These are phyloP conservation scores for Pimephales promelas DNA, from an alignment of 2,113 vertebrate species.

Conservation along the genomic window DNA sequence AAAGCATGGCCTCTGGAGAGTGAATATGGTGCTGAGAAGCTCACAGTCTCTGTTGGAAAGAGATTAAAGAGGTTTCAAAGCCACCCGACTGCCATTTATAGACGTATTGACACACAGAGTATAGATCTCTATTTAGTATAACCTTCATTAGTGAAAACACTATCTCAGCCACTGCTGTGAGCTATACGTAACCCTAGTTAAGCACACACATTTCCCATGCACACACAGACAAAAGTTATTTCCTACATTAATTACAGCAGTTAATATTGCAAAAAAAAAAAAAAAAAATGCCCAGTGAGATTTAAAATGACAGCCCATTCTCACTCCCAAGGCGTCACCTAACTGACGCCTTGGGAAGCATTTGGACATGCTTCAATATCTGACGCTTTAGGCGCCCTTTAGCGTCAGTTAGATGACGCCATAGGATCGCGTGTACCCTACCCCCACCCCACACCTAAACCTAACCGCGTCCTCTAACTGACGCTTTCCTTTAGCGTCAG, in stretches of 20 bases:
- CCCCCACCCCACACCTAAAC: no score
- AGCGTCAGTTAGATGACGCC: no score
- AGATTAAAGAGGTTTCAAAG: conserved; percentile 42
- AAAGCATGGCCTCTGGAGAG: neutral
- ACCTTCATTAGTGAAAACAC: conserved; percentile 38
- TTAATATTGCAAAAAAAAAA: neutral
- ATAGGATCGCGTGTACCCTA: no score
- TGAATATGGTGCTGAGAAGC: neutral
- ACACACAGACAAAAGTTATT: conserved; percentile 14
- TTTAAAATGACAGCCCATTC: no score
- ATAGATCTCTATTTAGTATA: conserved; percentile 46
- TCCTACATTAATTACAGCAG: neutral
- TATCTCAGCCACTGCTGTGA: conserved; percentile 32
- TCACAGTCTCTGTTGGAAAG: conserved; percentile 27
- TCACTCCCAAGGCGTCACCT: no score
- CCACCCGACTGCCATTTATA: conserved; percentile 43
- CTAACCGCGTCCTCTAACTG: no score
- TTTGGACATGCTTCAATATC: no score
- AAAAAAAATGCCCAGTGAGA: no score
- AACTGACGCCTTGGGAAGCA: no score
- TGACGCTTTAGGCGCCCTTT: no score
- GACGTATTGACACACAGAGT: conserved; percentile 38
- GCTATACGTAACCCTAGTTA: neutral
- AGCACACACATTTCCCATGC: conserved; percentile 19
- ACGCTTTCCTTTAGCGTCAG: no score